Evolutionary conservation across 2,888 invertebrate genomes (phyloP), one percentile per base, ranked within the genome.

Genomic region (Tillus elongatus): DNA sequence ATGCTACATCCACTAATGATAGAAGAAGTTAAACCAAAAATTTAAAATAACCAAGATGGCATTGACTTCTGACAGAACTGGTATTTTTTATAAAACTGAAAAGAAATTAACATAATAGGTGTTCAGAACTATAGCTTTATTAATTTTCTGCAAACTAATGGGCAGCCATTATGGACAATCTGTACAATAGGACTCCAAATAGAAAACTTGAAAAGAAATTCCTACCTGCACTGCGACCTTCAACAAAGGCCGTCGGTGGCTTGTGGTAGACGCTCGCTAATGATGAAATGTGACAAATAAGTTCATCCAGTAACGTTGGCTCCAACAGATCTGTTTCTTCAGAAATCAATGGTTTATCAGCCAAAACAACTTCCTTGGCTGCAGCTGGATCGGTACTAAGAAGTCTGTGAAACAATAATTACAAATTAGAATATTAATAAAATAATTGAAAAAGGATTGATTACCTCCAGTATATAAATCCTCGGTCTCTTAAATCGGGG

Each of bases 331-430:
- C 98, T 0, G 97, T 98, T 71, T 98, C 98, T 64, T 99, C 98
- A 0, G 95, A 95, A 61, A 98, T 99, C 36, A 99, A 74, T 1
- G 98, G 98, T 60, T 98, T 98, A 66, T 99, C 98, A 0, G 98
- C 97, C 31, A 98, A 70, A 1, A 99, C 97, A 19, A 98, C 97
- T 66, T 98, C 96, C 38, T 98, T 98, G 13, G 98, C 98, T 1
- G 98, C 98, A 3, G 93, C 96, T 0, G 98, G 98, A 70, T 99
- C 98, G 1, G 98, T 98, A 24, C 96, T 97, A 16, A 98, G 71
- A 36, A 98, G 74, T 30, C 61, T 61, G 35, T 19, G 14, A n/a
- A 15, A 13, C 4, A 9, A 13, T 32, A 11, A 32, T 8, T 14
- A 6, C 32, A 32, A 4, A 29, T 9, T 29, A 8, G 6, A 29